Percentiles rank a stretch among this genome's conserved stretches.
Conservation (phyloP, 2,113 vertebrate genomes). For the Arenaria interpres region DNA sequence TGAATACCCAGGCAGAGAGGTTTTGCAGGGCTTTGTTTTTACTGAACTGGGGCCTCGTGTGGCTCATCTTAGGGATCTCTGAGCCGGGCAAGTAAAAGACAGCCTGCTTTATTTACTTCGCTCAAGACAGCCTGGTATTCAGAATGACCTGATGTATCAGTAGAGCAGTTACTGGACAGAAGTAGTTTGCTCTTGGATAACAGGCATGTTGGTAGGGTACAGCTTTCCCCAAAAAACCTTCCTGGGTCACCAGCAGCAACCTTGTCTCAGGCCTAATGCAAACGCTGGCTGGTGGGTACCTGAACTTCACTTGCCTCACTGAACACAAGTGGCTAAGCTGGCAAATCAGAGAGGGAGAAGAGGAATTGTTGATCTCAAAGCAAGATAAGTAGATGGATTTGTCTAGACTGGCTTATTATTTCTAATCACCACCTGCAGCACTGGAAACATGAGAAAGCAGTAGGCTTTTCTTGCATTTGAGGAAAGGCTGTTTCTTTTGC, state of each 20-base stretch:
- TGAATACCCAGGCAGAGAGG: not conserved
- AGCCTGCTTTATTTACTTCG: not conserved
- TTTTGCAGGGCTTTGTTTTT: not conserved
- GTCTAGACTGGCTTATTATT: not conserved
- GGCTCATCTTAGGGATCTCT: not conserved
- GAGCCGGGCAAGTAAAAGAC: not conserved
- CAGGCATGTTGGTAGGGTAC: not conserved
- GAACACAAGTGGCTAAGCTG: not conserved
- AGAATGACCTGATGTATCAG: not conserved
- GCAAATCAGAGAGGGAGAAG: not conserved
- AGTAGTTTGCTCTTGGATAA: not conserved
- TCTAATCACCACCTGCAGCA: not conserved
- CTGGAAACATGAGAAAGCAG: not conserved
- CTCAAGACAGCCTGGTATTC: not conserved
- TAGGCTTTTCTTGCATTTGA: not conserved
- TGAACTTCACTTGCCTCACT: not conserved
- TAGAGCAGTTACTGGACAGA: not conserved
- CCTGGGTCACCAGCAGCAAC: not conserved
- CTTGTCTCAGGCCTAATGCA: not conserved
- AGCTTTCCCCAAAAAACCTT: not conserved
- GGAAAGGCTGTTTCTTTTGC: not conserved
- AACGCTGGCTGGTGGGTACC: not conserved
- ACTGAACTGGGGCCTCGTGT: not conserved
- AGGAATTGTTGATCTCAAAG: not conserved
- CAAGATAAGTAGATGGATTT: not conserved